These are phyloP conservation scores for Ictalurus punctatus DNA, from an alignment of 2,113 vertebrate genomes.

Conservation along the genomic window DNA sequence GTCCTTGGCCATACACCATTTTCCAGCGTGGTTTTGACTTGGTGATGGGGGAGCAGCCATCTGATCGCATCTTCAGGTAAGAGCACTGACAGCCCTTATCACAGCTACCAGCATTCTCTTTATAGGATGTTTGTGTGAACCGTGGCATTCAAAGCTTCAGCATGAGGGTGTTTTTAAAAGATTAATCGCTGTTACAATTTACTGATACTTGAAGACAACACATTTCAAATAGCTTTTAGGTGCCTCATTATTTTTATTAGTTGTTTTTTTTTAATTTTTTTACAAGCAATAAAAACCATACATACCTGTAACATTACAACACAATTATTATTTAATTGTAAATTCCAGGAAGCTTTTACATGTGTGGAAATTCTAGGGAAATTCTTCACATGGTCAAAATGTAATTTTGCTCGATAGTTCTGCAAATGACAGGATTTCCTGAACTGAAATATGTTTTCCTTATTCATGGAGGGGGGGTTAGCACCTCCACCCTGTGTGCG, in stretches of 20 bases:
- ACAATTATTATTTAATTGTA: background rate
- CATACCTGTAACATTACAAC: background rate
- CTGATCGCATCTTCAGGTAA: constrained; percentile 99
- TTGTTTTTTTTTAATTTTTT: background rate
- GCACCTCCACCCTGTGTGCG: too few species aligned
- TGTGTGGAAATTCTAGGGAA: background rate
- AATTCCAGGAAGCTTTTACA: background rate
- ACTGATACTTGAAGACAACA: background rate
- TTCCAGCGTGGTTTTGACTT: constrained; percentile 98
- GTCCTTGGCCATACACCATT: constrained; percentile 98
- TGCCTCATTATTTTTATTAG: background rate
- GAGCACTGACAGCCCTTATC: constrained; percentile 58
- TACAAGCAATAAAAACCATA: background rate
- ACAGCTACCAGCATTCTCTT: background rate
- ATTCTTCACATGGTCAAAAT: background rate
- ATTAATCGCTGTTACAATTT: too few species aligned
- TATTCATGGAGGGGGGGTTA: background rate
- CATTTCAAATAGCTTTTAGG: background rate
- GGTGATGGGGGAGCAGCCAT: constrained; percentile 97
- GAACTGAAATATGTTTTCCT: background rate
- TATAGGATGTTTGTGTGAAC: background rate
- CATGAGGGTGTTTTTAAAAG: background rate
- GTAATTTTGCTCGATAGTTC: background rate
- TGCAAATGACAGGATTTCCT: background rate
- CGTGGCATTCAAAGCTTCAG: background rate